Evolutionary conservation across 1,140 invertebrate species (phyloP).

Genomic region (Temnothorax curvispinosus): DNA sequence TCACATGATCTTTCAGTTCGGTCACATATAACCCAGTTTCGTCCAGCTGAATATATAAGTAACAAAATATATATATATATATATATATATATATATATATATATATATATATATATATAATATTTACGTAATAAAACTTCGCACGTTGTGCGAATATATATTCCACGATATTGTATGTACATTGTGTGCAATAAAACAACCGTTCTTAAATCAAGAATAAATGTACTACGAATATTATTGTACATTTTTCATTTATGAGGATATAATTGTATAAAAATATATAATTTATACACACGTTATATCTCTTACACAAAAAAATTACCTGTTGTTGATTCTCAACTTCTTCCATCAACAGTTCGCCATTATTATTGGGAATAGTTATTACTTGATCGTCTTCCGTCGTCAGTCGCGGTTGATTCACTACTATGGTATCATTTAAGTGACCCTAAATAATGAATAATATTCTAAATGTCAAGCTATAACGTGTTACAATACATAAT

Average conservation of each 20-base stretch:
- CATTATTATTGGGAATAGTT: constrained; percentile 80
- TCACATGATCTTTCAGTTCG: constrained; percentile 87
- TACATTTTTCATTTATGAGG: constrained; percentile 10
- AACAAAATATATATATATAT: constrained; percentile 12
- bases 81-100: constrained; percentile 13
- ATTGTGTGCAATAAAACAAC: background rate
- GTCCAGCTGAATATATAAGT: constrained; percentile 70
- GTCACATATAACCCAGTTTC: constrained; percentile 87
- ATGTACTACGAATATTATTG: background rate
- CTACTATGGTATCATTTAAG: constrained; percentile 91
- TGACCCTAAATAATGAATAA: constrained; percentile 86
- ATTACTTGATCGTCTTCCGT: constrained; percentile 87
- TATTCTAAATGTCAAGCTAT: background rate
- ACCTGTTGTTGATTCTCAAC: constrained; percentile 77
- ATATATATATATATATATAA: constrained; percentile 20
- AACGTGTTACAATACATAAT: background rate
- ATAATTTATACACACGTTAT: constrained; percentile 9
- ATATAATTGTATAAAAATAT: background rate
- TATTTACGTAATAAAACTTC: background rate
- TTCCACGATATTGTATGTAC: background rate
- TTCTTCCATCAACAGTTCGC: constrained; percentile 83
- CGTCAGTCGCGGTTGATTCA: constrained; percentile 91
- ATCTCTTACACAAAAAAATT: constrained; percentile 56
- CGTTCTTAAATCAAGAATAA: background rate
- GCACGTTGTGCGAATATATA: background rate